Evolutionary conservation across 2,888 invertebrate genomes (phyloP), one percentile per base, ranked within the genome.

Genomic region (Antitype chi): DNA sequence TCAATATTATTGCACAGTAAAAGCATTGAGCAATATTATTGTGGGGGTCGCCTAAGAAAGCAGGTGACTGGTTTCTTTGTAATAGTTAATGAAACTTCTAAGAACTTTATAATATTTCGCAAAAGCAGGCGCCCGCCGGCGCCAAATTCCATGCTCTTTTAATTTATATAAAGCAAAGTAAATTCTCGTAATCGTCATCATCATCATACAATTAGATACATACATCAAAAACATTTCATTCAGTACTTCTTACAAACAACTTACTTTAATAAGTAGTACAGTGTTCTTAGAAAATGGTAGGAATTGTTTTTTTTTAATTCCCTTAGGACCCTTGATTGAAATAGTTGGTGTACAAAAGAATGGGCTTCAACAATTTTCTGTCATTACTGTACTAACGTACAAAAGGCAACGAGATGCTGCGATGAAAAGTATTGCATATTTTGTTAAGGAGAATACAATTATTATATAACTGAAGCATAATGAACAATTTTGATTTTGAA

Each of bases 331-430:
- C 79, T 87, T 89, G 93, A 94, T 94, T 93, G 94, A 90, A 92
- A 94, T 94, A 94, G 93, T 94, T 93, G 88, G 89, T 85, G 85
- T 85, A 93, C 93, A 94, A 94, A 93, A 91, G 90, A 92, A 55
- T 47, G 86, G 87, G 79, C 85, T 86, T 90, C 89, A 90, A 92
- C 93, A 94, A 94, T 95, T 93, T 94, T 92, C 94, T 92, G 93
- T 94, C 93, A 95, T 95, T 94, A 94, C 90, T 88, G 88, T 88
- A 87, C 82, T 84, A 85, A 89, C 57, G 91, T 84, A 94, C 94
- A 94, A 94, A 94, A 92, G 93, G 88, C 88, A 87, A 88, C 84
- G 89, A 90, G 90, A 88, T 82, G 84, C 76, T 78, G 87, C 85
- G 89, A 90, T 92, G 89, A 90, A 90, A 90, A 88, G 85, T 84